Conservation (phyloP, 2,888 invertebrate species). For the Drosophila paracracens region DNA sequence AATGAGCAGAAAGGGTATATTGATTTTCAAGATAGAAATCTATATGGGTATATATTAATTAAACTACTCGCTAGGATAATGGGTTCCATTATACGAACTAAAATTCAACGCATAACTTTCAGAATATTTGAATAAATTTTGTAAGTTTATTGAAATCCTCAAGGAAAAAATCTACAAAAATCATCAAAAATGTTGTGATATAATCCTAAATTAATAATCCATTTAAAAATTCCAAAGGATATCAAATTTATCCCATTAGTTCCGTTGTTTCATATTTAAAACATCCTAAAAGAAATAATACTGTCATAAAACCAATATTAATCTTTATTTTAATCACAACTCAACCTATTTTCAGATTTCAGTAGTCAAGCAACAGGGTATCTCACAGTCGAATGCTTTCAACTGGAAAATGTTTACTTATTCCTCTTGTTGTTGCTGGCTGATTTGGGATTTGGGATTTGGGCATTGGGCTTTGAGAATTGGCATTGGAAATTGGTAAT, state of each 20-base stretch:
- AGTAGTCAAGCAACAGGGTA: background rate
- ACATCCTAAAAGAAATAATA: background rate
- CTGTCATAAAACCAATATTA: background rate
- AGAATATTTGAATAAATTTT: background rate
- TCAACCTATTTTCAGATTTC: background rate
- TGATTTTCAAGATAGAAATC: background rate
- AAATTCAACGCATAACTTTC: background rate
- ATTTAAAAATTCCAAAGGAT: background rate
- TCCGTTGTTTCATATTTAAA: too few relatives aligned
- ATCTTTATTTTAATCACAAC: background rate
- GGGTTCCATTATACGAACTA: background rate
- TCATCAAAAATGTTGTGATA: background rate
- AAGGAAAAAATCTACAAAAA: background rate
- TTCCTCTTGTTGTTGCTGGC: conserved; percentile 7
- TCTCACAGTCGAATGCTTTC: background rate
- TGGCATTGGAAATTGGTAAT: conserved; percentile 27
- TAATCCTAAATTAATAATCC: background rate
- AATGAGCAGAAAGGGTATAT: background rate
- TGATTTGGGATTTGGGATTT: conserved; percentile 21
- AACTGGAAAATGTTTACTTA: background rate
- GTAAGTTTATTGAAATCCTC: too few relatives aligned
- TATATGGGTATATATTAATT: background rate
- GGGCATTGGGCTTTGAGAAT: conserved; percentile 23
- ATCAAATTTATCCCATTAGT: too few relatives aligned
- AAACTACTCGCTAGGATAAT: background rate